Conservation (phyloP, 2,888 invertebrate species). For the Epinotia bilunana region DNA sequence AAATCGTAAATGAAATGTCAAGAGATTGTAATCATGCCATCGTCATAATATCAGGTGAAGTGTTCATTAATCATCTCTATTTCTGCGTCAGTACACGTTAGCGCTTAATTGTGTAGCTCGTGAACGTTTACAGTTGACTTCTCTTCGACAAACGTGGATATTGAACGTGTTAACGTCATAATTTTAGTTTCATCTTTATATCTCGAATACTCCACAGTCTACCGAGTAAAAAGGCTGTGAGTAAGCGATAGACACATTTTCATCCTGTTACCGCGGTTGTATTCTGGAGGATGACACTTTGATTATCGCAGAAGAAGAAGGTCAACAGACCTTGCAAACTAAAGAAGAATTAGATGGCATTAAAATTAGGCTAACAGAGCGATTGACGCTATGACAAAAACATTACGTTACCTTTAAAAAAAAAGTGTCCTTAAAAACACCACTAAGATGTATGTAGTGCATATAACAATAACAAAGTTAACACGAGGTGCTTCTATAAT, state of each 20-base stretch:
- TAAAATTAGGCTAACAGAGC: background rate
- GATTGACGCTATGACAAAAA: no score
- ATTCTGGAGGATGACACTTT: background rate
- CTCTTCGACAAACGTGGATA: background rate
- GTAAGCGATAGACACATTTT: no score
- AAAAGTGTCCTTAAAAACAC: no score
- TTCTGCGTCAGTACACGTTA: constrained; percentile 55
- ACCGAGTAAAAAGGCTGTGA: no score
- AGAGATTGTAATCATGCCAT: constrained; percentile 55
- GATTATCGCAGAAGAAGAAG: background rate
- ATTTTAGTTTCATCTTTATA: no score
- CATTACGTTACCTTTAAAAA: no score
- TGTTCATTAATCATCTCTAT: constrained; percentile 66
- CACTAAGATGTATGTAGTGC: no score
- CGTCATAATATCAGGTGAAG: constrained; percentile 51
- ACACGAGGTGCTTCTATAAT: background rate
- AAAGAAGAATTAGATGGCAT: background rate
- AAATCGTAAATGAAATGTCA: constrained; percentile 63
- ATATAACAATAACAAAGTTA: background rate
- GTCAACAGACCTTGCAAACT: background rate
- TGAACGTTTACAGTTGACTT: background rate
- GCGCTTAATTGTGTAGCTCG: constrained; percentile 44
- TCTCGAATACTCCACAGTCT: no score
- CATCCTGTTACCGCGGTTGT: background rate
- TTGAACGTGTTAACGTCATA: background rate